These are phyloP conservation scores for Actenoides hombroni DNA, from an alignment of 2,113 vertebrate species.

Conservation along the genomic window DNA sequence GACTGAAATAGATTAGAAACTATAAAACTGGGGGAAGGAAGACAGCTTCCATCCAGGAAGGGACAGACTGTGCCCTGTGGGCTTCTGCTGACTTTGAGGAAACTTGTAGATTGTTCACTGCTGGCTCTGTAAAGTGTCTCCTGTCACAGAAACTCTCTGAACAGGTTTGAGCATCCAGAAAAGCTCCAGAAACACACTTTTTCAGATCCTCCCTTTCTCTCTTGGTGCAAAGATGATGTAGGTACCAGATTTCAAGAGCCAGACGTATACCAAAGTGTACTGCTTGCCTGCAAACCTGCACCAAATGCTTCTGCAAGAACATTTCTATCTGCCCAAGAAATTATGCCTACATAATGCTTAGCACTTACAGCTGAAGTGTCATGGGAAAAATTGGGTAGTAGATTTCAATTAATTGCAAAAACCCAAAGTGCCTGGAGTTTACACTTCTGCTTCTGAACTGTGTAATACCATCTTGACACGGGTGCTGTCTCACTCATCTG, in stretches of 20 bases:
- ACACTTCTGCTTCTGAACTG: not conserved
- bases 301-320: not conserved
- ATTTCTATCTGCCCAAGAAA: not conserved
- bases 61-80: constrained; percentile 19
- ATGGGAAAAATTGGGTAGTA: not conserved
- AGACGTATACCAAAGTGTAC: not conserved
- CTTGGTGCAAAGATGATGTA: not conserved
- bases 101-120: not conserved
- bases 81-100: constrained; percentile 43
- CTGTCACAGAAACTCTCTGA: not conserved
- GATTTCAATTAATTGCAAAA: constrained; percentile 27
- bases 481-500: not conserved
- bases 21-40: constrained; percentile 59
- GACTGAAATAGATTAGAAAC: constrained; percentile 57
- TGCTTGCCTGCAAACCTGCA: not conserved
- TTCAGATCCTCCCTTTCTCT: not conserved
- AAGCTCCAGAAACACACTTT: not conserved
- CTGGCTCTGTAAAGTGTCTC: not conserved
- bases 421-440: not conserved
- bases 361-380: not conserved
- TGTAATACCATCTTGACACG: not conserved
- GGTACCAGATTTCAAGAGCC: not conserved
- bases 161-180: not conserved
- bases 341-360: not conserved
- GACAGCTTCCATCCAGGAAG: constrained; percentile 9